Evolutionary conservation across 2,888 invertebrate species (phyloP).

Genomic region (Stictocephala bisonia): DNA sequence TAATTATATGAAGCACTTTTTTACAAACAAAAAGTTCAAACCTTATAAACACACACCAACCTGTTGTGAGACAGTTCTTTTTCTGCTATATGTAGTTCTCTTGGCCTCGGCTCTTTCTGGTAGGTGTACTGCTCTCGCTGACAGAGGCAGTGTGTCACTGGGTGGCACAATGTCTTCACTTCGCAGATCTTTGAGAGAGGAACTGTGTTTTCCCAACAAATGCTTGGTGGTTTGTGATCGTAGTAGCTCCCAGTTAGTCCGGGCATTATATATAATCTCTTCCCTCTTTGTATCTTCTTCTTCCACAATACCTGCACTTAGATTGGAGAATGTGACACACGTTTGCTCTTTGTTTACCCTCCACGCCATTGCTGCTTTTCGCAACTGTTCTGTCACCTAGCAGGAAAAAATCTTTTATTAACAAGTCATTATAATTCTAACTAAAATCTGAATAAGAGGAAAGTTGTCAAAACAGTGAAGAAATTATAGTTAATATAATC

Average conservation of each 20-base stretch:
- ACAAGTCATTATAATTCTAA: no score
- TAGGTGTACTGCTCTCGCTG: conserved; percentile 41
- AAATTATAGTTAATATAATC: no score
- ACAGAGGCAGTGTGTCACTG: conserved; percentile 38
- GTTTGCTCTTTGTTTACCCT: conserved; percentile 73
- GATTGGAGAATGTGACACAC: conserved; percentile 11
- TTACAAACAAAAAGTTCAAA: no score
- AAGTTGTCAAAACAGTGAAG: no score
- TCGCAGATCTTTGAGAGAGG: conserved; percentile 53
- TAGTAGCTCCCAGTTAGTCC: conserved; percentile 87
- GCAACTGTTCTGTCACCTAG: conserved; percentile 65
- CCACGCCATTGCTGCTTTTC: conserved; percentile 84
- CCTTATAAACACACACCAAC: no score
- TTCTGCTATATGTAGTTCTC: conserved; percentile 28
- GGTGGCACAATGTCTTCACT: conserved; percentile 29
- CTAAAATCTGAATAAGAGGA: no score
- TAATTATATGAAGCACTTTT: no score
- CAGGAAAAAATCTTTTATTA: no score
- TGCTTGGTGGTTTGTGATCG: conserved; percentile 62
- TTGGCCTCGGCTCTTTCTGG: conserved; percentile 44
- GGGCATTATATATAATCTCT: conserved; percentile 77
- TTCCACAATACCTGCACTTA: conserved; percentile 67
- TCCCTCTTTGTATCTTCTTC: conserved; percentile 65
- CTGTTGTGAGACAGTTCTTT: conserved; percentile 43
- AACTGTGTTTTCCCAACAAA: conserved; percentile 33